phyloP scores from a whole-genome alignment of 2,797 vertebrate species.

The Schizopygopsis pylzovi region DNA sequence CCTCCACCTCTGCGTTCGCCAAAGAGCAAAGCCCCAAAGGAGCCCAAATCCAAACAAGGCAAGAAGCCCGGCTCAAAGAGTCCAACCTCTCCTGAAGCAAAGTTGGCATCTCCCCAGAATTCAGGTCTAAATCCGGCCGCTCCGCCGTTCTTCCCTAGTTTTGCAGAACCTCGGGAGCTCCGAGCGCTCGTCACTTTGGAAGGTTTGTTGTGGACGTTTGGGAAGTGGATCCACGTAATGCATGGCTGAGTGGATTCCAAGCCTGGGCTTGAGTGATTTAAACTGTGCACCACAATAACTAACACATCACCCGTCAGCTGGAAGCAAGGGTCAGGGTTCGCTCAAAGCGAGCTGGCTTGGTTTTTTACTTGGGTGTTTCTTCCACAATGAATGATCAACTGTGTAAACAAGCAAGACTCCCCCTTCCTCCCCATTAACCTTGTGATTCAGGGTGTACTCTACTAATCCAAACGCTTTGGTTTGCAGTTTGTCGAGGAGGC shows the following conservation, averaged over 20 bases:
- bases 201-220: conserved; percentile 79
- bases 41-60: conserved; percentile 66
- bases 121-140: conserved; percentile 81
- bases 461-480: conserved; percentile 70
- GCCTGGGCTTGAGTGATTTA: conserved; percentile 58
- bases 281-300: conserved; percentile 66
- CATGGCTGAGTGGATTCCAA: conserved; percentile 69
- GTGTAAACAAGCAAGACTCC: conserved; percentile 39
- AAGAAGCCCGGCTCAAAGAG: conserved; percentile 71
- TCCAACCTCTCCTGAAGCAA: conserved; percentile 69
- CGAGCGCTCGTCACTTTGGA: conserved; percentile 63
- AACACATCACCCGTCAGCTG: conserved; percentile 63
- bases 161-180: conserved; percentile 71
- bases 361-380: conserved; percentile 63
- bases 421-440: conserved; percentile 67
- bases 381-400: conserved; percentile 53
- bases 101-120: conserved; percentile 60
- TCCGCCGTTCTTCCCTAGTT: conserved; percentile 82
- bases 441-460: conserved; percentile 61
- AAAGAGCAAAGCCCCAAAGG: conserved; percentile 73
- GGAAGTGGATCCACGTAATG: conserved; percentile 64
- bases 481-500: conserved; percentile 52
- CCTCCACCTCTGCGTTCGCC: conserved; percentile 74
- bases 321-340: conserved; percentile 49
- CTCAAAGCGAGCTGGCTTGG: conserved; percentile 57